Evolutionary conservation across 1,140 invertebrate genomes (phyloP).

Genomic region (Papilio xuthus): DNA sequence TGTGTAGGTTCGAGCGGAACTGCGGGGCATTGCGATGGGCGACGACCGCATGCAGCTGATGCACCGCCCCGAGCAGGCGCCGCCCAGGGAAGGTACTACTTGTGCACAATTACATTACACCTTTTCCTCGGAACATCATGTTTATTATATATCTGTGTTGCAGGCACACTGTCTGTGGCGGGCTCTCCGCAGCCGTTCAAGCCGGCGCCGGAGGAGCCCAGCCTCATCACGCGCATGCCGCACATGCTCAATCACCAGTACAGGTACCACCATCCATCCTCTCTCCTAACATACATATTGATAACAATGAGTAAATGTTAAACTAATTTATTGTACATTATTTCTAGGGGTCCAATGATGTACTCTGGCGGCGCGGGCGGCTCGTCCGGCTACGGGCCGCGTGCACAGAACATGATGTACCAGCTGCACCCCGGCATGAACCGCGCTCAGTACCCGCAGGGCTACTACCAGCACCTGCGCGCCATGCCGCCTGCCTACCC

Average conservation of each 20-base stretch:
- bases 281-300: too few species aligned
- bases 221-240: constrained; percentile 85
- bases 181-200: constrained; percentile 79
- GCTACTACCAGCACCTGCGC: constrained; percentile 26
- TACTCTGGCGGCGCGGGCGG: constrained; percentile 22
- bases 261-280: constrained; percentile 53
- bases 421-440: constrained; percentile 34
- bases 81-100: constrained; percentile 59
- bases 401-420: constrained; percentile 26
- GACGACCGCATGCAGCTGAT: constrained; percentile 54
- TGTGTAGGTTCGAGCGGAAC: constrained; percentile 65
- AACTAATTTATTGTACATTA: not conserved
- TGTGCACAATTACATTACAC: not conserved
- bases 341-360: constrained; percentile 27
- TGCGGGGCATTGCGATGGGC: constrained; percentile 59
- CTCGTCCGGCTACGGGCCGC: not conserved
- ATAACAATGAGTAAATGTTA: too few species aligned
- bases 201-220: constrained; percentile 81
- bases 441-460: constrained; percentile 23
- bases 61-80: constrained; percentile 50
- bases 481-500: not conserved
- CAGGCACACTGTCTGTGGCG: constrained; percentile 76
- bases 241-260: constrained; percentile 83
- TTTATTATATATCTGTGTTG: not conserved
- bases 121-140: not conserved